Base-by-base conservation (phyloP, 2,113 vertebrate species). In the Heteronetta atricapilla region DNA sequence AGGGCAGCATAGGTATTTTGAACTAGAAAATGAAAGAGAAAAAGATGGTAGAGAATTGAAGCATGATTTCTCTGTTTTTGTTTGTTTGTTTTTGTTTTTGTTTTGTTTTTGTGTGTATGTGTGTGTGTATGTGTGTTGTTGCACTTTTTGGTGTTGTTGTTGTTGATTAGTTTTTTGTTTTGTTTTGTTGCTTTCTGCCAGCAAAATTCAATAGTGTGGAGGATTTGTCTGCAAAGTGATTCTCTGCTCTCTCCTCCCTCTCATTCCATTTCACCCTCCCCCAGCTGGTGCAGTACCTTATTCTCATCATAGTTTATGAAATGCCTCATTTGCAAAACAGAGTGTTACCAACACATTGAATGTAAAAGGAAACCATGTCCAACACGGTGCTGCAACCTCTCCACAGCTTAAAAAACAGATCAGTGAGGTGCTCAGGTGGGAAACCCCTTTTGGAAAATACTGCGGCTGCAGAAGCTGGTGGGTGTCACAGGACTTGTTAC, bases 11-110 rank as follows among this genome's bases (percentile, higher is more conserved):
- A 96, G 53, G 60, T 77, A 85, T 92, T 96, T 70, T 85, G 63
- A 89, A 82, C 78, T 34, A 77, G 83, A 40, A 58, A 68, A 90
- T 90, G 73, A 90, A 95, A 96, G 88, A 55, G 44, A 73, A 80
- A 94, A 93, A 90, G 52, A 75, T 90, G 6, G 74, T 34, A 14
- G 42, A 85, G 94, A 96, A 91, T 3, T 91, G 96, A 92, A 96
- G 89, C 94, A 40, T 96, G 79, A 96, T 92, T 88, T 86, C 89
- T 89, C 68, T 88, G 52, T 89, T 77, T 94, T 95, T 96, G 73
- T 42, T 83, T 38, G 36, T 89, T 80, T 48, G 10, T 22, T 48
- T 8, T 46, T 18, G 8, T 48, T 48, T 48, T 48, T 48, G 46
- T 48, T 20, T 46, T 19, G 4, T 46, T 20, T 19, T 48, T 6